A percentile compares a stretch with the other conserved stretches of the same genome.
phyloP scores from a whole-genome alignment of 2,113 vertebrate genomes.

The Cyprinodon brontotheroides region DNA sequence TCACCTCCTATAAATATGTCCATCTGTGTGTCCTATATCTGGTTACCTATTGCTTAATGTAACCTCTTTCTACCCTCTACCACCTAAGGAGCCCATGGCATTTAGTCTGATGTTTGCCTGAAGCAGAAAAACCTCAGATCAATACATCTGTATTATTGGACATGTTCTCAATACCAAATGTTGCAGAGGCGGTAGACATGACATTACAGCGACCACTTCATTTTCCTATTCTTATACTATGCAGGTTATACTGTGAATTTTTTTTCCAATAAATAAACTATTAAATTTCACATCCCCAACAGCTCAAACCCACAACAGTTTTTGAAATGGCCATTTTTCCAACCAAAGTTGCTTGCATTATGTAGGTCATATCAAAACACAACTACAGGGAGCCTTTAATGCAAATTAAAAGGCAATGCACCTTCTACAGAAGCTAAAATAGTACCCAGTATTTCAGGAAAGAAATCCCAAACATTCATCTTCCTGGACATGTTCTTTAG shows the following conservation, averaged over 20 bases:
- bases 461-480: no score
- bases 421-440: no score
- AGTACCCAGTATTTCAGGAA: no score
- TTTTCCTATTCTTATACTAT: background rate
- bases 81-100: conserved; percentile 23
- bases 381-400: no score
- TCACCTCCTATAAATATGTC: conserved; percentile 71
- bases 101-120: conserved; percentile 39
- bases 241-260: background rate
- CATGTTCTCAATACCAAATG: conserved; percentile 8
- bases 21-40: conserved; percentile 59
- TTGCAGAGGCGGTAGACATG: conserved; percentile 3
- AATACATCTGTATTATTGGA: conserved; percentile 45
- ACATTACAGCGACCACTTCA: background rate
- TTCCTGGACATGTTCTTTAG: no score
- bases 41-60: conserved; percentile 49
- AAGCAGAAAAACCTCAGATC: conserved; percentile 44
- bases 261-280: background rate
- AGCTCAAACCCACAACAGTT: background rate
- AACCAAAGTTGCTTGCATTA: no score
- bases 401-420: no score
- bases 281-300: background rate
- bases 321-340: no score
- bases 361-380: no score
- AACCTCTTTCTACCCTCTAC: conserved; percentile 7